Evolutionary conservation across 64 coral and sea anemone genomes (phyloP).

Genomic region (Catalaphyllia jardinei): DNA sequence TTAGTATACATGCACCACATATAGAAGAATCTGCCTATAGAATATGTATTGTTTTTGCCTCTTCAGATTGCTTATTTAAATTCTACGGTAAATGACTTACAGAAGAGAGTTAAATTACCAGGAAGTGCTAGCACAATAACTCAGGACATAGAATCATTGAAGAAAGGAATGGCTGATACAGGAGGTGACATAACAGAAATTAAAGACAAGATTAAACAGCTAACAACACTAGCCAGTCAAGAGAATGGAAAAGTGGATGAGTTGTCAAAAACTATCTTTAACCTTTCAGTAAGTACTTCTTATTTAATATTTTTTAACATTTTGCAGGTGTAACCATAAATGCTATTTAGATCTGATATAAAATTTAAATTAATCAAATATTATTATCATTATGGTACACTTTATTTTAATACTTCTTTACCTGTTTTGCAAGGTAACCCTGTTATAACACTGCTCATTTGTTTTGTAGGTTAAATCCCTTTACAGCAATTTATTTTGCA

Average conservation of each 20-base stretch:
- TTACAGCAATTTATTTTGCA: too few relatives aligned
- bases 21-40: neutral
- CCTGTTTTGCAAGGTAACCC: too few relatives aligned
- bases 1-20: neutral
- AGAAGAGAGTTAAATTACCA: constrained; percentile 37
- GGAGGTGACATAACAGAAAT: constrained; percentile 60
- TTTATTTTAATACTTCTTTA: too few relatives aligned
- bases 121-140: constrained; percentile 37
- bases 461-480: too few relatives aligned
- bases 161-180: constrained; percentile 74
- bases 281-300: constrained; percentile 55
- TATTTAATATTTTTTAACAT: too few relatives aligned
- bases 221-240: constrained; percentile 30
- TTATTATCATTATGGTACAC: too few relatives aligned
- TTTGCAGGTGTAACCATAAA: too few relatives aligned
- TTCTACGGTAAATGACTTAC: constrained; percentile 31
- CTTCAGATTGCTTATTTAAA: constrained; percentile 62
- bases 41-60: neutral
- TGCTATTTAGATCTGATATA: too few relatives aligned
- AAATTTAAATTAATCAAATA: too few relatives aligned
- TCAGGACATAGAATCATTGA: constrained; percentile 49
- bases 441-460: too few relatives aligned
- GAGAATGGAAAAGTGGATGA: constrained; percentile 28
- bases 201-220: constrained; percentile 64
- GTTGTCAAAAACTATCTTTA: constrained; percentile 32